Evolutionary conservation across 2,113 vertebrate genomes (phyloP).

Genomic region (Leucoraja erinaceus): DNA sequence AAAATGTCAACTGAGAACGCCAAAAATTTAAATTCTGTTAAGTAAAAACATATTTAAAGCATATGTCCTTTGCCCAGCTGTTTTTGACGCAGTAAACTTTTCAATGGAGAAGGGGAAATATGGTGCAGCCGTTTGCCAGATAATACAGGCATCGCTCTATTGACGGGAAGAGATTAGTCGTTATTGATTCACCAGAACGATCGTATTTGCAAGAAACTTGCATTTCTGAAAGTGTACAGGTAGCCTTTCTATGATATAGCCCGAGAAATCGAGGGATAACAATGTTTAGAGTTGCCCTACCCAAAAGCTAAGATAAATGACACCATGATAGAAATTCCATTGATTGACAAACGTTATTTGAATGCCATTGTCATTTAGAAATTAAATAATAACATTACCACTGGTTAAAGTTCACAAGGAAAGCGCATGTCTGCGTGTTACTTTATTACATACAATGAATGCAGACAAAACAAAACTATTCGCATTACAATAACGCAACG

Average conservation of each 20-base stretch:
- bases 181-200: slow-evolving; percentile 8
- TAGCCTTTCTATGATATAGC: not conserved
- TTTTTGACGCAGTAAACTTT: slow-evolving; percentile 8
- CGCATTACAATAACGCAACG: not conserved
- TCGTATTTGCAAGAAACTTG: not conserved
- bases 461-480: not conserved
- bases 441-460: not conserved
- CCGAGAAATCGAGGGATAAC: not conserved
- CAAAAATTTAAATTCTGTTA: slow-evolving; percentile 55
- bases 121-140: not conserved
- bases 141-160: slow-evolving; percentile 15
- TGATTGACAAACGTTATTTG: not conserved
- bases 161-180: not conserved
- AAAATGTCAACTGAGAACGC: slow-evolving; percentile 64
- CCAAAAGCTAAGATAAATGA: not conserved
- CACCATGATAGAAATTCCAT: not conserved
- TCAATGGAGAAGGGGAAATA: not conserved
- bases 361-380: not conserved
- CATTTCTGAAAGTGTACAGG: not conserved
- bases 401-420: not conserved
- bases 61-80: not conserved
- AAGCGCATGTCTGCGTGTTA: not conserved
- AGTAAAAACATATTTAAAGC: slow-evolving; percentile 28
- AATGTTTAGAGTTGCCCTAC: not conserved
- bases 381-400: not conserved